phyloP scores from a whole-genome alignment of 2,797 vertebrate genomes.

The Betta splendens region DNA sequence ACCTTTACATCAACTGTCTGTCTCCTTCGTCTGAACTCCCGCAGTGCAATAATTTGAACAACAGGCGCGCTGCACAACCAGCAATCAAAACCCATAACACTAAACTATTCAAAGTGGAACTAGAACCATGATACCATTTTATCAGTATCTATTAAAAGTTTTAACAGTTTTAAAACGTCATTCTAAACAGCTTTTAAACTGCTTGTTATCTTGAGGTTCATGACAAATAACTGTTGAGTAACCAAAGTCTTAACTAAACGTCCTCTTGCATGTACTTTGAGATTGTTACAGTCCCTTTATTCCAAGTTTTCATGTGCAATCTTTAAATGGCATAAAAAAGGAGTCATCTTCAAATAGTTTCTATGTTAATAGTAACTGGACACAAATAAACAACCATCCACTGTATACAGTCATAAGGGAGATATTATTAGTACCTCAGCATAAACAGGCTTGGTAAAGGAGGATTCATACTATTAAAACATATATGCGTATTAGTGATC shows the following conservation, averaged over 20 bases:
- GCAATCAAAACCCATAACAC: neutral
- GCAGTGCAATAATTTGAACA: neutral
- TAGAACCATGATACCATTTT: neutral
- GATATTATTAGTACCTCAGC: neutral
- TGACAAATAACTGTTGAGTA: too few species aligned
- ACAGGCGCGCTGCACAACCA: neutral
- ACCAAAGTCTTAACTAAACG: neutral
- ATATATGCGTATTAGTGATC: conserved; percentile 37
- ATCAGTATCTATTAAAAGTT: neutral
- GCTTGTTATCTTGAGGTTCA: too few species aligned
- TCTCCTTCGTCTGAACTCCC: neutral
- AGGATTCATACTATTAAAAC: conserved; percentile 23
- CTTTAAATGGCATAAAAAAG: neutral
- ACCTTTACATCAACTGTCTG: neutral
- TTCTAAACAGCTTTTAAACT: too few species aligned
- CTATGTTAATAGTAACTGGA: neutral
- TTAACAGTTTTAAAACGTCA: neutral
- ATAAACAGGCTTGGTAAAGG: neutral
- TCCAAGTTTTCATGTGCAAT: neutral
- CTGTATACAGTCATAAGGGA: too few species aligned
- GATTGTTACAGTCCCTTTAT: neutral
- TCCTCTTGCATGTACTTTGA: neutral
- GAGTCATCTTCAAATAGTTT: neutral
- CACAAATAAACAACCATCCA: too few species aligned
- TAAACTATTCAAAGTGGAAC: too few species aligned